Base-by-base conservation (phyloP, 1,140 invertebrate species). In the Lasaia peninsularis region DNA sequence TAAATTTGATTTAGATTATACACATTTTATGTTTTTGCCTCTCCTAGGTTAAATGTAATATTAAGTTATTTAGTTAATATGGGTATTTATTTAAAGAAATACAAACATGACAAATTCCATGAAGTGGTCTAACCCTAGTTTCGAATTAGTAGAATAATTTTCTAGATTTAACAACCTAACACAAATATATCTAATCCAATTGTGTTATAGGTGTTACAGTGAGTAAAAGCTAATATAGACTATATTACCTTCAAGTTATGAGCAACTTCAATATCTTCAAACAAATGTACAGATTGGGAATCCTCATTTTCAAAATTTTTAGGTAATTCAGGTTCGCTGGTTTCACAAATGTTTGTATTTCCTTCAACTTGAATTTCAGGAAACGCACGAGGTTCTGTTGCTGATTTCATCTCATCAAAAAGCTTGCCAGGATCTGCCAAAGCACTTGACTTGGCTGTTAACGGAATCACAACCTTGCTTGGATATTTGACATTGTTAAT, bases 211-310 rank as follows among this genome's bases (percentile, higher is more conserved):
- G 4, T 3, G 4, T 24, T 48, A 10, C 11, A 8, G 2, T 35
- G 24, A 20, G 12, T 53, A 48, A n/a, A 3, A 21, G 20, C 16
- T 16, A 18, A 28, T 48, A 35, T 40, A 60, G 52, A 56, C 34
- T 49, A 58, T 4, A 35, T 63, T 72, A 86, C 83, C 76, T 86
- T 82, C 14, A 72, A 52, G 64, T 88, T 74, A 73, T 86, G 81
- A 53, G 84, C 61, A 53, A 84, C 24, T 62, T 88, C 83, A 56
- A 88, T 67, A 71, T 88, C 83, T 69, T 88, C 81, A 82, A 88
- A 88, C 54, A 88, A 67, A 70, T 85, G 85, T 4, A 88, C 74
- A 52, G 83, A 85, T 24, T 85, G 64, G 11, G 60, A 66, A 48
- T 86, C 80, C 51, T 79, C 80, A 70, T 80, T 67, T 14, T 68